Conservation (phyloP, 1,140 invertebrate genomes). For the Harlomillsia oculata region DNA sequence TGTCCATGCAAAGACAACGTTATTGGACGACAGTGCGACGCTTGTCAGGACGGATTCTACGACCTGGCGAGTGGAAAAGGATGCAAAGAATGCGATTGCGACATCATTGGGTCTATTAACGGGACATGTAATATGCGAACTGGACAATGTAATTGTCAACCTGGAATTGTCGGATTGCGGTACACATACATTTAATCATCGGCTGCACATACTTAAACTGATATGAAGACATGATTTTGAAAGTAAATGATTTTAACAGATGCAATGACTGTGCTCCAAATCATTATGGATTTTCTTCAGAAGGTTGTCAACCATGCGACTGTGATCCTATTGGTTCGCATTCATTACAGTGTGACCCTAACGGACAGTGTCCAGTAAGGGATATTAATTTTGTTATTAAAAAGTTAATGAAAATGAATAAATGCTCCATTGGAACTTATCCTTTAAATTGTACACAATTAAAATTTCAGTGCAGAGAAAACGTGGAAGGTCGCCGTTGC, state of each 20-base stretch:
- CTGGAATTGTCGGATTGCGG: slow-evolving; percentile 68
- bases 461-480: slow-evolving; percentile 60
- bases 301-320: slow-evolving; percentile 75
- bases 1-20: slow-evolving; percentile 63
- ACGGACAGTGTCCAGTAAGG: slow-evolving; percentile 69
- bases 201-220: background rate
- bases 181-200: background rate
- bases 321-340: slow-evolving; percentile 81
- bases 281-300: slow-evolving; percentile 78
- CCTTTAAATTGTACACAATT: background rate
- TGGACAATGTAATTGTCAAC: slow-evolving; percentile 79
- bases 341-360: slow-evolving; percentile 67
- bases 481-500: slow-evolving; percentile 82
- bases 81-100: slow-evolving; percentile 75
- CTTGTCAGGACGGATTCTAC: slow-evolving; percentile 74
- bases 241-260: slow-evolving; percentile 9
- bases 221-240: no score
- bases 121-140: slow-evolving; percentile 64
- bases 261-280: slow-evolving; percentile 76
- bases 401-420: background rate
- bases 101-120: slow-evolving; percentile 73
- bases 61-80: slow-evolving; percentile 69
- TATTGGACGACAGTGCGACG: slow-evolving; percentile 75
- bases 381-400: background rate
- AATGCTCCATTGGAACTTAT: background rate